Percentiles rank a stretch among this genome's conserved stretches.
phyloP scores from a whole-genome alignment of 2,797 vertebrate genomes.

The Ateles fusciceps region DNA sequence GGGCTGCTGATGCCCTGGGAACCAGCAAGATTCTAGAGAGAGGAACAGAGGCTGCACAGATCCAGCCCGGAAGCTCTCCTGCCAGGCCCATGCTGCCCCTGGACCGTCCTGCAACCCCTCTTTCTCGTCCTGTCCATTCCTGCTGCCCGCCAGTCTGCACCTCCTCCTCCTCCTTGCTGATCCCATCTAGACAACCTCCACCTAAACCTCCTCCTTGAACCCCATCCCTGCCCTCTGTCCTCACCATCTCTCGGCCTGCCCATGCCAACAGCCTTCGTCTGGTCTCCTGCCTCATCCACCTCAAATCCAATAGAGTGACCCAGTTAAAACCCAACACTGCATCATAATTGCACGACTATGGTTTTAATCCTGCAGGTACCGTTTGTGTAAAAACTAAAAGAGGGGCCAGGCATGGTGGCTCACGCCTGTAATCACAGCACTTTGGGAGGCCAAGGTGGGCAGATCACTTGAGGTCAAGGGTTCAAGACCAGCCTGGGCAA shows the following conservation, averaged over 20 bases:
- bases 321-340: background rate
- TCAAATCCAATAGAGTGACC: background rate
- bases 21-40: background rate
- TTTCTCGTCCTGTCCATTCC: fast-evolving
- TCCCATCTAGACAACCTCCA: background rate
- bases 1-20: background rate
- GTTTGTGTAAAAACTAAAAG: background rate
- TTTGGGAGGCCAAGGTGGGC: background rate
- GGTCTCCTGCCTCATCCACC: background rate
- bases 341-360: background rate
- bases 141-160: background rate
- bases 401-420: background rate
- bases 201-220: background rate
- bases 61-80: background rate
- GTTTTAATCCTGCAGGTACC: background rate
- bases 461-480: background rate
- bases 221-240: background rate
- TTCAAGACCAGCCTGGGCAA: background rate
- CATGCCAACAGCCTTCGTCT: background rate
- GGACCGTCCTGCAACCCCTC: background rate
- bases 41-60: background rate
- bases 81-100: background rate
- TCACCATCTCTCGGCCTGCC: background rate
- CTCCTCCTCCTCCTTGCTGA: too few relatives aligned
- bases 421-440: background rate